Evolutionary conservation across 2,888 invertebrate species (phyloP).

Genomic region (Pheosia gnoma): DNA sequence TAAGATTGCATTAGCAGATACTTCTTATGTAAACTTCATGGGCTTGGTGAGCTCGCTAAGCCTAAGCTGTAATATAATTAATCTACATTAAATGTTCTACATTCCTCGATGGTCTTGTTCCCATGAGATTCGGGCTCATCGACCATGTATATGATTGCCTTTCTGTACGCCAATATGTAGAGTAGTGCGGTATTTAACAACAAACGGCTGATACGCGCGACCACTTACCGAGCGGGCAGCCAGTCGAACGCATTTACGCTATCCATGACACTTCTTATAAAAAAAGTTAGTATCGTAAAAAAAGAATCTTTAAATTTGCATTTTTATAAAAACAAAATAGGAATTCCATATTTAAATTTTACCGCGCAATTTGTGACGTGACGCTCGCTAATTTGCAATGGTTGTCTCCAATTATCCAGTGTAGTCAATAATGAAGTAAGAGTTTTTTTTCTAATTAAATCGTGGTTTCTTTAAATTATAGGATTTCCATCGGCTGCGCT

Average conservation of each 20-base stretch:
- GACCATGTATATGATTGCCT: conserved; percentile 46
- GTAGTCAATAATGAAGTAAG: conserved; percentile 63
- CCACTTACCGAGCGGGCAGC: conserved; percentile 72
- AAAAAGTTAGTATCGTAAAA: conserved; percentile 49
- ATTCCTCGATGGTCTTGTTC: conserved; percentile 13
- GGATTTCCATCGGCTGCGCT: conserved; percentile 72
- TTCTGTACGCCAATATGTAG: conserved; percentile 72
- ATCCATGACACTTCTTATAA: conserved; percentile 38
- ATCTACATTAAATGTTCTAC: not conserved
- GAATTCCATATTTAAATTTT: conserved; percentile 43
- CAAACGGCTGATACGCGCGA: conserved; percentile 69
- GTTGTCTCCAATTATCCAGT: conserved; percentile 57
- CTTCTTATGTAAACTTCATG: not conserved
- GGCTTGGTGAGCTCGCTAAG: not conserved
- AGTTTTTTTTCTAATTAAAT: conserved; percentile 61
- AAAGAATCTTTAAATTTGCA: conserved; percentile 7
- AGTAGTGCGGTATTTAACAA: conserved; percentile 80
- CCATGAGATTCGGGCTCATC: conserved; percentile 25
- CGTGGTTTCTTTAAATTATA: conserved; percentile 75
- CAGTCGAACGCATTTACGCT: conserved; percentile 67
- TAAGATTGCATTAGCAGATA: not conserved
- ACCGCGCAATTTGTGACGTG: conserved; percentile 44
- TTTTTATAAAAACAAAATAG: conserved; percentile 14
- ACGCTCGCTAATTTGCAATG: conserved; percentile 33
- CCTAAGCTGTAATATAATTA: not conserved